Conservation (phyloP, 2,113 vertebrate species). For the Lepus timidus region DNA sequence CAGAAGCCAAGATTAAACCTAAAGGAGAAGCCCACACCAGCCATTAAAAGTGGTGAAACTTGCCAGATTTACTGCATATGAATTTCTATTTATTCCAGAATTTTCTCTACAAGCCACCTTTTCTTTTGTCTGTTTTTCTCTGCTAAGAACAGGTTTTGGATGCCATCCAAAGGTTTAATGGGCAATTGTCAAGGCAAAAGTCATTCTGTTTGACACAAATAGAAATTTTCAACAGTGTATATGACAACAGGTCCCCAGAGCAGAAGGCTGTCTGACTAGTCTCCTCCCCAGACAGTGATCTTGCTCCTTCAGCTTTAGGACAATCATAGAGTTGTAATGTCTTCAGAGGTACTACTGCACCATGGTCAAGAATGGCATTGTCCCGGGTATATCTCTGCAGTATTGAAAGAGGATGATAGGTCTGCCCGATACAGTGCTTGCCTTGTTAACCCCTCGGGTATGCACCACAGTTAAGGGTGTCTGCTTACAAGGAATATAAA, state of each 20-base stretch:
- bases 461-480: not conserved
- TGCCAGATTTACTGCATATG: not conserved
- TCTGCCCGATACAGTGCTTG: not conserved
- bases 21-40: not conserved
- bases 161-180: no score
- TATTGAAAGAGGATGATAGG: not conserved
- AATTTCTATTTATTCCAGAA: not conserved
- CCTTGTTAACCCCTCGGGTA: not conserved
- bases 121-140: not conserved
- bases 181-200: not conserved
- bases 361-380: not conserved
- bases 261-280: not conserved
- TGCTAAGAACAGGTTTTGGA: not conserved
- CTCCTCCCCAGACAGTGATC: not conserved
- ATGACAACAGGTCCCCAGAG: not conserved
- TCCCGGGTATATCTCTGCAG: not conserved
- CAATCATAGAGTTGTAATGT: not conserved
- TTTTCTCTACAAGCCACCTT: conserved; percentile 32
- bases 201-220: conserved; percentile 42
- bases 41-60: not conserved
- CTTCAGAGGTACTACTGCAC: not conserved
- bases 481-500: not conserved
- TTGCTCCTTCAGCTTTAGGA: not conserved
- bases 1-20: conserved; percentile 26
- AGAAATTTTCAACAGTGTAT: conserved; percentile 9